phyloP scores from a whole-genome alignment of 2,797 vertebrate species.

The Syndactyla subalaris region DNA sequence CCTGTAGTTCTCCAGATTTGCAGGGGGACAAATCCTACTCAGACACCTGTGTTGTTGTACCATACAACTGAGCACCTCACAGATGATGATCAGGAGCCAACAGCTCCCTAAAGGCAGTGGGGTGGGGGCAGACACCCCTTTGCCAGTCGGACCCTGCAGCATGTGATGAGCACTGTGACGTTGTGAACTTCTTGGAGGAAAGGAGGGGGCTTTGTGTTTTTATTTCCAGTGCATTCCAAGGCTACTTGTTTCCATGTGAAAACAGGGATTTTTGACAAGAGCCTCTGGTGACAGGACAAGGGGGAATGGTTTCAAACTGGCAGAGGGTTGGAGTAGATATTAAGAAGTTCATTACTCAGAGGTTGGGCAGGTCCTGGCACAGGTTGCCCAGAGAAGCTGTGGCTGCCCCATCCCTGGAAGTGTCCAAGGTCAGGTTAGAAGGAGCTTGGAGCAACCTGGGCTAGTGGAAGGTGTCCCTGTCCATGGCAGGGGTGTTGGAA shows the following conservation, averaged over 20 bases:
- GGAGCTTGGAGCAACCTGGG: fast-evolving
- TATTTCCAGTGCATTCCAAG: not conserved
- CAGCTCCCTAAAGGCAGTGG: fast-evolving
- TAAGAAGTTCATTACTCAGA: not conserved
- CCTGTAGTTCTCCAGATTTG: not conserved
- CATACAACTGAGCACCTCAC: not conserved
- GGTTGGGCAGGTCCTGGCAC: fast-evolving
- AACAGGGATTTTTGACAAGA: not conserved
- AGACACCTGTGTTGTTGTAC: fast-evolving
- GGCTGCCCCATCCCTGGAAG: not conserved
- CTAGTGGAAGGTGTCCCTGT: not conserved
- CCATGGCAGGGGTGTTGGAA: not conserved
- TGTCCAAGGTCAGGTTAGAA: fast-evolving
- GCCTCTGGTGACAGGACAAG: not conserved
- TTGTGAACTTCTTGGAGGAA: not conserved
- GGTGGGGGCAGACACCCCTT: too few species aligned
- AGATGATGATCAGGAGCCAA: fast-evolving
- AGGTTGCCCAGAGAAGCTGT: not conserved
- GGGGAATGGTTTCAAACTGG: not conserved
- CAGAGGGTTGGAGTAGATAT: not conserved
- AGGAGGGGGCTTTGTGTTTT: not conserved
- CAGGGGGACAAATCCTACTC: not conserved
- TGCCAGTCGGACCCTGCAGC: not conserved
- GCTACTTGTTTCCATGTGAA: not conserved
- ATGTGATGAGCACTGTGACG: not conserved